phyloP scores from a whole-genome alignment of 2,113 vertebrate genomes.

The Mystacornis crossleyi region DNA sequence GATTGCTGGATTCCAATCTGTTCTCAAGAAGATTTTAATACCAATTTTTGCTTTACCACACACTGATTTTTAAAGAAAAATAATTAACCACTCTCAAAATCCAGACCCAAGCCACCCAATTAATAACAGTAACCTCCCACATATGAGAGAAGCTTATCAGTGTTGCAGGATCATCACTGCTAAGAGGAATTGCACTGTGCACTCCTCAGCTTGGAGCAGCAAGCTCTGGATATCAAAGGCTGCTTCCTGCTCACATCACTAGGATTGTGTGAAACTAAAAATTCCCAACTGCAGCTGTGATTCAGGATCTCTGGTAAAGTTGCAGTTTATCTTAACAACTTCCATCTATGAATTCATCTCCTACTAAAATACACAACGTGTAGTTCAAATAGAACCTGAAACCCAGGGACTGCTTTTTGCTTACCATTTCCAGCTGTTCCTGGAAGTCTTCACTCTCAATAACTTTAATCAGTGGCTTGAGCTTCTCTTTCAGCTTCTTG shows the following conservation, averaged over 20 bases:
- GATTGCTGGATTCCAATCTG: background rate
- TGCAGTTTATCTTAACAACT: background rate
- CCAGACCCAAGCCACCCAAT: background rate
- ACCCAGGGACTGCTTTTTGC: background rate
- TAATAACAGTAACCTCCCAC: background rate
- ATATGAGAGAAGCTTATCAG: background rate
- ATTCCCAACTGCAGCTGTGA: background rate
- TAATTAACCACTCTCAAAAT: background rate
- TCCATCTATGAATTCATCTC: background rate
- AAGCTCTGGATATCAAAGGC: background rate
- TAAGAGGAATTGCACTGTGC: background rate
- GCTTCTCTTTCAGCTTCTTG: slow-evolving; percentile 93
- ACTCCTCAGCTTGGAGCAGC: background rate
- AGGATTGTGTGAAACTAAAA: background rate
- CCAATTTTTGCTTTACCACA: background rate
- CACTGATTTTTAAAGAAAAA: background rate
- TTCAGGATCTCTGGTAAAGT: background rate
- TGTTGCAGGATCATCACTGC: background rate
- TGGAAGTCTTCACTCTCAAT: slow-evolving; percentile 87
- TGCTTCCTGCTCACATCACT: background rate
- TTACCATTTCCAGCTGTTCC: background rate
- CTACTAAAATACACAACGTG: background rate
- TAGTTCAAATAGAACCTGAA: background rate
- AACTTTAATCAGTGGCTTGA: slow-evolving; percentile 89
- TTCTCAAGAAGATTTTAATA: background rate